Evolutionary conservation across 1,140 invertebrate species (phyloP), one percentile per base, ranked within the genome.

Genomic region (Pachyrhynchus sulphureomaculatus): DNA sequence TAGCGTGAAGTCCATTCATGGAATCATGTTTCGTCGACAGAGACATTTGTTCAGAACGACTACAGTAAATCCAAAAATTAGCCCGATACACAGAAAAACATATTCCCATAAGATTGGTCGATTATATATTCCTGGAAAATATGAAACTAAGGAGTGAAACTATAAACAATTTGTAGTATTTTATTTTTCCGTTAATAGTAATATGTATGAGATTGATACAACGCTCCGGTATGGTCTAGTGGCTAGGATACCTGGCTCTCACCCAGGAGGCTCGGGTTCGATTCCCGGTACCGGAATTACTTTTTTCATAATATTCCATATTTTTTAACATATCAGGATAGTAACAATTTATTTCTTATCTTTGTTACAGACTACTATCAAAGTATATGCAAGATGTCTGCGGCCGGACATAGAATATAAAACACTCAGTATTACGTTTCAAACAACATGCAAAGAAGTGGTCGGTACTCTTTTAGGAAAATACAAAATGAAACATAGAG

Each of bases 351-450:
- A 48, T 49, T 69, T 62, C 59, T 68, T 69, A 65, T 75, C 74
- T 68, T 72, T 69, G 24, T 84, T 84, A 2, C 87, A 95, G 92
- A 91, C 90, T 17, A 92, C 92, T 1, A 91, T 96, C 53, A 93
- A 95, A 79, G 90, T 96, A 36, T 95, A 91, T 76, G 91, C 92
- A 0, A 88, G 87, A 66, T 92, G 92, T 71, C 81, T 96, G 55
- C 84, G 92, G 32, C 86, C 91, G 0, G 93, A 95, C 77, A 94
- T 96, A 72, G 92, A 95, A 74, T 96, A 95, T 83, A 95, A 95
- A 78, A 95, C 93, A 0, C 77, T 95, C 42, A 87, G 89, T 49
- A 91, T 95, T 45, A 90, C 88, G 3, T 90, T 88, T 77, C 85
- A 91, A 64, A 95, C 91, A 6, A 88, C 90, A 0, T 91, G 91